Percentiles rank a stretch among this genome's conserved stretches.
Evolutionary conservation across 2,888 invertebrate genomes (phyloP).

Genomic region (Agrotis exclamationis): DNA sequence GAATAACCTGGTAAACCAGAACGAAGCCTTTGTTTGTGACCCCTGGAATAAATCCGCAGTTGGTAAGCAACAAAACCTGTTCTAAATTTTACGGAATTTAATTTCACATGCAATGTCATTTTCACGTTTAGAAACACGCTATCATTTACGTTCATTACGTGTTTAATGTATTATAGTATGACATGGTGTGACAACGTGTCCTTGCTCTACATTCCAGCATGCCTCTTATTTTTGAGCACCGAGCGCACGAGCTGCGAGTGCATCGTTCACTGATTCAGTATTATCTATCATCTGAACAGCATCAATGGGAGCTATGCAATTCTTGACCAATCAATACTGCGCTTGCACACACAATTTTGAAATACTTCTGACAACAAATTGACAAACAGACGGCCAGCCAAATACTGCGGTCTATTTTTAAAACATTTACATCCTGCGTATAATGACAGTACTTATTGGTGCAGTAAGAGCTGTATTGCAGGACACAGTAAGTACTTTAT

Average conservation of each 20-base stretch:
- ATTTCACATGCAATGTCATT: neutral
- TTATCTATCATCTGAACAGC: conserved; percentile 2
- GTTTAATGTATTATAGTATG: neutral
- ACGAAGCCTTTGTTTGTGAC: neutral
- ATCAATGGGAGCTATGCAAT: conserved; percentile 17
- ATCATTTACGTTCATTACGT: neutral
- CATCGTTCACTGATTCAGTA: conserved; percentile 11
- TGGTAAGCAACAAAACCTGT: conserved; percentile 32
- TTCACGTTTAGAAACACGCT: neutral
- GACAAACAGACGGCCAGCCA: conserved; percentile 19
- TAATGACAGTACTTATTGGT: conserved; percentile 23
- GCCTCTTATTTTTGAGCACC: conserved; percentile 1
- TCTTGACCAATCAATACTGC: conserved; percentile 14
- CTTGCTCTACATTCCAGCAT: conserved; percentile 34
- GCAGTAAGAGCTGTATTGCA: conserved; percentile 17
- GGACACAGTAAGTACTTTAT: conserved; percentile 7
- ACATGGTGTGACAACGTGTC: conserved; percentile 20
- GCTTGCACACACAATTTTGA: conserved; percentile 24
- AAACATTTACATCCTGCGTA: conserved; percentile 21
- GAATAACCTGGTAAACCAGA: conserved; percentile 2
- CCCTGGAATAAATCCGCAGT: neutral
- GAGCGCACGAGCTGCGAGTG: neutral
- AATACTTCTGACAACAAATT: conserved; percentile 25
- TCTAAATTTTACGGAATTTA: conserved; percentile 3
- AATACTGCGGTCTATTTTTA: conserved; percentile 22